Base-by-base conservation (phyloP, 2,797 vertebrate species). In the Yasuhikotakia modesta region DNA sequence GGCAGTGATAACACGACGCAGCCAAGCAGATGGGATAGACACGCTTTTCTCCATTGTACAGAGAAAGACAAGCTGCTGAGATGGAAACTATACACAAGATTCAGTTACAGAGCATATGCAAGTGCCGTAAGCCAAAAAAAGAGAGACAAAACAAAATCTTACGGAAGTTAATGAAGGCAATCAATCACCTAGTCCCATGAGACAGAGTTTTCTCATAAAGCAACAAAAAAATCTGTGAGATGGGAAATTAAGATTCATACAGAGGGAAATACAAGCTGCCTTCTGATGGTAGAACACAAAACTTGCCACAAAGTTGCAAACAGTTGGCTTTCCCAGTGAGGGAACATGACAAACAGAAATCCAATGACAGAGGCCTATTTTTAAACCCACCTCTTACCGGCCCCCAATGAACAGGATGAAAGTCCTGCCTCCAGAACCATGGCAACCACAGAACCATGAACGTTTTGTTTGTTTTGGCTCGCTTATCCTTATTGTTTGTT, bases 151-250 rank as follows among this genome's bases (percentile, higher is more conserved):
- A 46, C 70, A 30, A 53, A 69, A 71, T 84, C 85, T 74, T 30
- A 78, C 57, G 60, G 81, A 83, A 85, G 74, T 83, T 80, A 63
- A 81, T 87, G 82, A 79, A 80, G 78, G 84, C 81, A 82, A 91
- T 92, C 87, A 84, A 85, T 89, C 87, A 86, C 84, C 71, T 72
- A 79, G 83, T 78, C 71, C 50, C 16, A 71, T 70, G 85, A 88
- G 78, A 86, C 84, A 87, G 84, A 72, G 78, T 80, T 79, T 70
- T 50, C 21, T 27, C 53, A n/a, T 19, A 88, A 85, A 86, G 84
- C 67, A 19, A 79, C 35, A 35, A 78, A 74, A 81, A 79, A 80
- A 85, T 73, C 79, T 70, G 53, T 19, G 24, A 81, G 76, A 81
- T 60, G 76, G 79, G 77, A 85, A 85, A 83, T 81, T 65, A 17